Conservation (phyloP, 2,888 invertebrate species). For the Stictocephala bisonia region DNA sequence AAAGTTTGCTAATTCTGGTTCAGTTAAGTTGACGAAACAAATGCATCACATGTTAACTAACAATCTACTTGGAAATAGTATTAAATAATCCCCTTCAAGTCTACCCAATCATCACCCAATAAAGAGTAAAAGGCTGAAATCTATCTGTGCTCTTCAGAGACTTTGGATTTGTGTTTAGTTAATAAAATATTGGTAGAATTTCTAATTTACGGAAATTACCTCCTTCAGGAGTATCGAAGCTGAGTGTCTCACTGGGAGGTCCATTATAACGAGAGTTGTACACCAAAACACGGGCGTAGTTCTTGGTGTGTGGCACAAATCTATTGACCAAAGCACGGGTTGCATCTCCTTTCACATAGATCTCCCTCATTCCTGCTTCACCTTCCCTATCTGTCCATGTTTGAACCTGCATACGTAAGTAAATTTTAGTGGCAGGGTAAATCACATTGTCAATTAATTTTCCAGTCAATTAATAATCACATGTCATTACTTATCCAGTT, state of each 20-base stretch:
- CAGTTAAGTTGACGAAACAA: too few species aligned
- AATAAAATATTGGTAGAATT: too few species aligned
- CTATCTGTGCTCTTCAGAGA: too few species aligned
- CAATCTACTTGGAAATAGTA: too few species aligned
- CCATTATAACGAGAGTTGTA: slow-evolving; percentile 94
- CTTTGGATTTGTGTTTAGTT: too few species aligned
- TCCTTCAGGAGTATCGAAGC: slow-evolving; percentile 91
- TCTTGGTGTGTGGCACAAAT: slow-evolving; percentile 87
- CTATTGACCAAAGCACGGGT: slow-evolving; percentile 81
- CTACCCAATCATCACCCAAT: too few species aligned
- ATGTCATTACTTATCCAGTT: too few species aligned
- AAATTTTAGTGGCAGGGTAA: background rate
- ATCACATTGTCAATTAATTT: background rate
- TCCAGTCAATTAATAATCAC: too few species aligned
- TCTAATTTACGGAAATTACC: slow-evolving; percentile 58
- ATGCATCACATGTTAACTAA: too few species aligned
- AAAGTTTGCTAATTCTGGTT: too few species aligned
- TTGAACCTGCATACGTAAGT: slow-evolving; percentile 71
- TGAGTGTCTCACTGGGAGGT: slow-evolving; percentile 85
- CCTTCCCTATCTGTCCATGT: slow-evolving; percentile 90
- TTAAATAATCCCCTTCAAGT: too few species aligned
- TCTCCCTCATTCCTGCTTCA: slow-evolving; percentile 75
- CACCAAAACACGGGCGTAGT: slow-evolving; percentile 88
- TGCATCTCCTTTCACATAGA: slow-evolving; percentile 77
- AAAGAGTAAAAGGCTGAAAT: too few species aligned